Evolutionary conservation across 1,140 invertebrate species (phyloP).

Genomic region (Drosophila guanche): DNA sequence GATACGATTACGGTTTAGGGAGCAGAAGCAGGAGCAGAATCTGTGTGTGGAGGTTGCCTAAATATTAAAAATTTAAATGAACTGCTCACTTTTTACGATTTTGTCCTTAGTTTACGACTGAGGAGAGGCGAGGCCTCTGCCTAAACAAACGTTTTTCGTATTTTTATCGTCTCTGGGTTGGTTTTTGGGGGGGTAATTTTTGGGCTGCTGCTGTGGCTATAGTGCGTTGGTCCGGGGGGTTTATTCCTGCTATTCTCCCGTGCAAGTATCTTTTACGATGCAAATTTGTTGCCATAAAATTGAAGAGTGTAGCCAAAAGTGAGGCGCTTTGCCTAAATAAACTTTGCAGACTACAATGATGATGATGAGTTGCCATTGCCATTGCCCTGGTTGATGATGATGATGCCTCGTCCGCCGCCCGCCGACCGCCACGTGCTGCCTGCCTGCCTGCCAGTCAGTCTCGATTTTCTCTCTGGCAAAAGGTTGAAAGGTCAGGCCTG

Average conservation of each 20-base stretch:
- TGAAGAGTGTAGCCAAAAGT: conserved; percentile 74
- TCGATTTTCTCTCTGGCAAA: conserved; percentile 35
- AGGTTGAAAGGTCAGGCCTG: conserved; percentile 78
- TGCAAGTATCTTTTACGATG: conserved; percentile 77
- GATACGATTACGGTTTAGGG: conserved; percentile 1
- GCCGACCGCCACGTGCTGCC: conserved; percentile 61
- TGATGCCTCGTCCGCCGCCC: conserved; percentile 30
- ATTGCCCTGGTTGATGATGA: conserved; percentile 54
- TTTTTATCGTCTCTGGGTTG: conserved; percentile 69
- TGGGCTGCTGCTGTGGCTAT: conserved; percentile 40
- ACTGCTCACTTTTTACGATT: conserved; percentile 81
- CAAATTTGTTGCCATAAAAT: conserved; percentile 82
- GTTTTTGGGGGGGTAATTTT: conserved; percentile 24
- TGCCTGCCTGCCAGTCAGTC: conserved; percentile 38
- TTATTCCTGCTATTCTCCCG: conserved; percentile 3
- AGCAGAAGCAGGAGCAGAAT: background rate
- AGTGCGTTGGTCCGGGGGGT: conserved; percentile 14
- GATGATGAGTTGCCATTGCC: conserved; percentile 68
- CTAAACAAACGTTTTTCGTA: conserved; percentile 79
- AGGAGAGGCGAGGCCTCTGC: conserved; percentile 49
- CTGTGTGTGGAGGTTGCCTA: conserved; percentile 45
- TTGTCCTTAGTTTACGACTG: conserved; percentile 78
- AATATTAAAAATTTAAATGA: conserved; percentile 82
- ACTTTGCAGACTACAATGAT: conserved; percentile 77
- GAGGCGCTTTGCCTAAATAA: conserved; percentile 73